Conservation (phyloP, 2,797 vertebrate genomes). For the Rallus crepitans region DNA sequence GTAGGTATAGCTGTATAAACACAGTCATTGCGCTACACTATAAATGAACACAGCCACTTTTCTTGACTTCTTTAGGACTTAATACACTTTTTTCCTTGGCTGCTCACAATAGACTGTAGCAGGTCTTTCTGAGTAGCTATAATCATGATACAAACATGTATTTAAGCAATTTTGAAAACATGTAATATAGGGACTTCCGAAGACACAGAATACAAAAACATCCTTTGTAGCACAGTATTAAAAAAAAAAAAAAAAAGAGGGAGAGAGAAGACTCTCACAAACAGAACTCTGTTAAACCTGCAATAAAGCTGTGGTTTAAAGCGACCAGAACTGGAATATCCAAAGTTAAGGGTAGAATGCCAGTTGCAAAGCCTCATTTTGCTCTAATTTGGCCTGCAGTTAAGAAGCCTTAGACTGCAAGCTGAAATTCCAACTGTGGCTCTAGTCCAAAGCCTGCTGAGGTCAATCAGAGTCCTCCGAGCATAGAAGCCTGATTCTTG, state of each 20-base stretch:
- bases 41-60: conserved; percentile 70
- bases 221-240: conserved; percentile 52
- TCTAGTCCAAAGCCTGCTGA: conserved; percentile 61
- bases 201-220: conserved; percentile 56
- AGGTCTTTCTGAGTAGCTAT: conserved; percentile 57
- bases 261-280: conserved; percentile 50
- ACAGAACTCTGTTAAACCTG: conserved; percentile 54
- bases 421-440: conserved; percentile 69
- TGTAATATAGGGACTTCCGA: conserved; percentile 65
- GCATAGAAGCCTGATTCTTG: conserved; percentile 54
- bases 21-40: conserved; percentile 67
- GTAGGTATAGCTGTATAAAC: conserved; percentile 70
- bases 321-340: conserved; percentile 68
- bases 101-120: conserved; percentile 56
- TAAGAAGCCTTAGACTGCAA: conserved; percentile 63
- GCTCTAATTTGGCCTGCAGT: conserved; percentile 54
- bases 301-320: conserved; percentile 55
- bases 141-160: conserved; percentile 36
- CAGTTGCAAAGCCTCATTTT: conserved; percentile 60
- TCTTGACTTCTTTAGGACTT: conserved; percentile 64
- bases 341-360: conserved; percentile 56
- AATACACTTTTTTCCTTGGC: conserved; percentile 63
- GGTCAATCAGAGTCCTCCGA: conserved; percentile 56
- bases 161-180: conserved; percentile 65
- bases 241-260: neutral